phyloP scores from a whole-genome alignment of 2,113 vertebrate species.

The Rhinoderma darwinii region DNA sequence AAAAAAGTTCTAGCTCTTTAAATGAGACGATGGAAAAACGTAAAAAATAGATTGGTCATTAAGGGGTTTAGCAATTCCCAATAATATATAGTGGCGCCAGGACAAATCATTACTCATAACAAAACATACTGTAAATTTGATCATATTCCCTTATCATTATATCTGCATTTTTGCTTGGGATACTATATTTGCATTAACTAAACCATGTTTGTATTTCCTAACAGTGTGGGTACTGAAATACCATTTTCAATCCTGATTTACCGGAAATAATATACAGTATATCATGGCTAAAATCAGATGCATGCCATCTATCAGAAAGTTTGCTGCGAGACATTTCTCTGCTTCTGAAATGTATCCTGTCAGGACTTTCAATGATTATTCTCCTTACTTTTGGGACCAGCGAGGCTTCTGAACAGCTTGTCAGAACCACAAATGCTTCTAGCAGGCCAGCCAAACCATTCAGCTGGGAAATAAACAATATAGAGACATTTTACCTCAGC shows the following conservation, averaged over 20 bases:
- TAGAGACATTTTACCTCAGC: conserved; percentile 15
- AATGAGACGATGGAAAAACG: too few species aligned
- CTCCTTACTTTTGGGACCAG: conserved; percentile 18
- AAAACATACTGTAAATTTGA: too few species aligned
- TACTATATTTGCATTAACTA: background rate
- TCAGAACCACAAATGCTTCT: conserved; percentile 52
- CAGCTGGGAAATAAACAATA: conserved; percentile 49
- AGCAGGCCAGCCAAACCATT: conserved; percentile 44
- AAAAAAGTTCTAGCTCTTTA: too few species aligned
- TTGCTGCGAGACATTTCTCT: conserved; percentile 51
- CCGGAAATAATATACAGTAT: background rate
- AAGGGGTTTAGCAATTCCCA: too few species aligned
- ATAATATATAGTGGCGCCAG: too few species aligned
- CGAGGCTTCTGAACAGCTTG: conserved; percentile 39
- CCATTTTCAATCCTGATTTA: background rate
- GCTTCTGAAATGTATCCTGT: conserved; percentile 28
- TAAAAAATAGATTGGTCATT: too few species aligned
- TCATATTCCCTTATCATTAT: too few species aligned
- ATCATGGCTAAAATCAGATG: conserved; percentile 31
- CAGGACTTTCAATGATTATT: conserved; percentile 32
- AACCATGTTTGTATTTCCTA: too few species aligned
- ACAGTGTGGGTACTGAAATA: background rate
- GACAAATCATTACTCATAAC: too few species aligned
- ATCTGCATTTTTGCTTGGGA: too few species aligned
- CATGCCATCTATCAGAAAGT: conserved; percentile 45